Percentiles rank a stretch among this genome's conserved stretches.
phyloP scores from a whole-genome alignment of 2,888 invertebrate genomes.

The Mythimna ferrago region DNA sequence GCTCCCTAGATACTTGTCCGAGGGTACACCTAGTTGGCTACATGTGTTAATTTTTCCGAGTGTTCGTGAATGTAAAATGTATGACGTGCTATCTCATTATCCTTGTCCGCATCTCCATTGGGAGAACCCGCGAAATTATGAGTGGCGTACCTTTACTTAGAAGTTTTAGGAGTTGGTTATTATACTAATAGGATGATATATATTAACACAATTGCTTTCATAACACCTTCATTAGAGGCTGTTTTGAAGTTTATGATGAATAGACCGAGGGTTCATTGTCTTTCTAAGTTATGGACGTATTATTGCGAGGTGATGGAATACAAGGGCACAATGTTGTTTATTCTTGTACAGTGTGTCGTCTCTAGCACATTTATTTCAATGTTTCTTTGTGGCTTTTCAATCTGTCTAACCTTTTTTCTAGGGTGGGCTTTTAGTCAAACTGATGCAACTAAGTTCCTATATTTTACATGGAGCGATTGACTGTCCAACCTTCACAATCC shows the following conservation, averaged over 20 bases:
- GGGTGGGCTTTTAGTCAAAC: too few relatives aligned
- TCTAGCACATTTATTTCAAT: conserved; percentile 34
- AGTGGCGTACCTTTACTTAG: conserved; percentile 26
- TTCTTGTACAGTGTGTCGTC: conserved; percentile 29
- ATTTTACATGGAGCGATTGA: too few relatives aligned
- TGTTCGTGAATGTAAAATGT: conserved; percentile 45
- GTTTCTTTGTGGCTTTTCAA: conserved; percentile 20
- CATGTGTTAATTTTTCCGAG: conserved; percentile 31
- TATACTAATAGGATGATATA: conserved; percentile 32
- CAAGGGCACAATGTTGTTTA: conserved; percentile 31
- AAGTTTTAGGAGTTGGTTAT: conserved; percentile 18
- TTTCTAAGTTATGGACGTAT: conserved; percentile 40
- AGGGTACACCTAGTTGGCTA: conserved; percentile 8
- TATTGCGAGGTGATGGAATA: conserved; percentile 25
- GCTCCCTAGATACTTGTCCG: conserved; percentile 26
- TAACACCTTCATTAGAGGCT: conserved; percentile 25
- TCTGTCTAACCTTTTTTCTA: too few relatives aligned
- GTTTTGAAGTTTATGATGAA: conserved; percentile 25
- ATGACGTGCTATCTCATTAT: conserved; percentile 52
- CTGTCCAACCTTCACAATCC: too few relatives aligned
- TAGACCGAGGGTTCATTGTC: conserved; percentile 28
- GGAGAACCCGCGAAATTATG: conserved; percentile 49
- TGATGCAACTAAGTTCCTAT: too few relatives aligned
- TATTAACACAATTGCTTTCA: conserved; percentile 30
- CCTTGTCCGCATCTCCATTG: conserved; percentile 28